These are phyloP conservation scores for Chrysolina americana DNA, from an alignment of 2,888 invertebrate species.

Conservation along the genomic window DNA sequence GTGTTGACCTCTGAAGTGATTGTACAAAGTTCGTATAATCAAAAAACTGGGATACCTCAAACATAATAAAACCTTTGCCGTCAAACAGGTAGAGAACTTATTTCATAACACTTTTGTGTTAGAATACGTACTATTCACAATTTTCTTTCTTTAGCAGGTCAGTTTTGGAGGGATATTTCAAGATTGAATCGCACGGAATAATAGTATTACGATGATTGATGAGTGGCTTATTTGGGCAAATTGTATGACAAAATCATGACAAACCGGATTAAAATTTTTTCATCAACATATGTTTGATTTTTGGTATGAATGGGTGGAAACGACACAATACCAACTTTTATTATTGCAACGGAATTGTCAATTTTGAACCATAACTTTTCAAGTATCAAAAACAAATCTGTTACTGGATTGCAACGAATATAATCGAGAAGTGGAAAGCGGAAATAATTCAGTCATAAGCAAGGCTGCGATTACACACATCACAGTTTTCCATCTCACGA, in stretches of 20 bases:
- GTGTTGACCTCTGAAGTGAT: slow-evolving; percentile 47
- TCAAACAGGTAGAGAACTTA: slow-evolving; percentile 29
- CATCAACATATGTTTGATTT: not conserved
- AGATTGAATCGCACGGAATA: not conserved
- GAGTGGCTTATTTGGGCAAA: not conserved
- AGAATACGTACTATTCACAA: slow-evolving; percentile 12
- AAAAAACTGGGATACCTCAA: slow-evolving; percentile 29
- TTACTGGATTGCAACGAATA: too few relatives aligned
- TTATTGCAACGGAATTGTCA: not conserved
- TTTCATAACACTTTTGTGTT: slow-evolving; percentile 22
- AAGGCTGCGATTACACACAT: too few relatives aligned
- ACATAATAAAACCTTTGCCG: slow-evolving; percentile 27
- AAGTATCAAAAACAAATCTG: too few relatives aligned
- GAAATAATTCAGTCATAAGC: too few relatives aligned
- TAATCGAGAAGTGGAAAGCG: too few relatives aligned
- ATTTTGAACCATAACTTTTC: too few relatives aligned
- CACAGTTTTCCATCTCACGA: too few relatives aligned
- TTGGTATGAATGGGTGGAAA: not conserved
- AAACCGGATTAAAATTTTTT: not conserved
- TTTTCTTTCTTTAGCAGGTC: slow-evolving; percentile 26
- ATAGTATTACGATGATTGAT: slow-evolving; percentile 25
- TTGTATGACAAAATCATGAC: not conserved
- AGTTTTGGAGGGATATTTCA: slow-evolving; percentile 15
- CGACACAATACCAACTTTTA: not conserved
- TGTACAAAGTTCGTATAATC: slow-evolving; percentile 48